Conservation (phyloP, 2,888 invertebrate genomes). For the Charanyca ferruginea region DNA sequence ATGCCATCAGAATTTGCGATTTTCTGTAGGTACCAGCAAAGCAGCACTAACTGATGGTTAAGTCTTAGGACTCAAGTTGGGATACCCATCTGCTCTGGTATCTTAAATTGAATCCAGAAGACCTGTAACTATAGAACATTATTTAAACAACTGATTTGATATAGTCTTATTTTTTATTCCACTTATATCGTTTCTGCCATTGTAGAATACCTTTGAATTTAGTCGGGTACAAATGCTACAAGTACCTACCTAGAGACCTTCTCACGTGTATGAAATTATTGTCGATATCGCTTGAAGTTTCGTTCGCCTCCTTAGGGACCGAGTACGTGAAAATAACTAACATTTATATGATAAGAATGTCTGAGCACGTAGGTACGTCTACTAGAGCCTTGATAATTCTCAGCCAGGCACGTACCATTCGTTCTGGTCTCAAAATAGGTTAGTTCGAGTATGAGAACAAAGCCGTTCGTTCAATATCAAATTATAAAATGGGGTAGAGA, state of each 20-base stretch:
- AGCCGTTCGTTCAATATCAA: conserved; percentile 57
- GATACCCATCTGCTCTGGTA: too few relatives aligned
- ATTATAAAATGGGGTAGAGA: conserved; percentile 50
- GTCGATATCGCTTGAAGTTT: conserved; percentile 24
- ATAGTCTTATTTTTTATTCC: too few relatives aligned
- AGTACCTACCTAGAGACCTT: background rate
- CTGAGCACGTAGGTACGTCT: conserved; percentile 44
- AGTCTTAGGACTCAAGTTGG: too few relatives aligned
- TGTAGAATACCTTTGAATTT: too few relatives aligned
- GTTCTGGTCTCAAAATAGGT: conserved; percentile 55
- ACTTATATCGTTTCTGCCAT: too few relatives aligned
- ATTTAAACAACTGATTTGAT: too few relatives aligned
- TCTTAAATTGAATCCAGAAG: too few relatives aligned
- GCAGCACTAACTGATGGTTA: too few relatives aligned
- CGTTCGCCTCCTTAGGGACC: conserved; percentile 20
- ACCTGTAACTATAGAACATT: too few relatives aligned
- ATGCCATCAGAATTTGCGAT: too few relatives aligned
- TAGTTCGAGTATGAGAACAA: conserved; percentile 60
- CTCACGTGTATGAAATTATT: conserved; percentile 11
- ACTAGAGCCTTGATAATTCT: conserved; percentile 46
- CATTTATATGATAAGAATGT: conserved; percentile 34
- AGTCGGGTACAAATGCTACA: background rate
- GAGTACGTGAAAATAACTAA: conserved; percentile 34
- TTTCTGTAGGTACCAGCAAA: too few relatives aligned
- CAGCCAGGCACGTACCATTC: conserved; percentile 57